These are phyloP conservation scores for human (Homo sapiens) DNA, from an alignment of 2,113 vertebrate species.

Conservation along the genomic window DNA sequence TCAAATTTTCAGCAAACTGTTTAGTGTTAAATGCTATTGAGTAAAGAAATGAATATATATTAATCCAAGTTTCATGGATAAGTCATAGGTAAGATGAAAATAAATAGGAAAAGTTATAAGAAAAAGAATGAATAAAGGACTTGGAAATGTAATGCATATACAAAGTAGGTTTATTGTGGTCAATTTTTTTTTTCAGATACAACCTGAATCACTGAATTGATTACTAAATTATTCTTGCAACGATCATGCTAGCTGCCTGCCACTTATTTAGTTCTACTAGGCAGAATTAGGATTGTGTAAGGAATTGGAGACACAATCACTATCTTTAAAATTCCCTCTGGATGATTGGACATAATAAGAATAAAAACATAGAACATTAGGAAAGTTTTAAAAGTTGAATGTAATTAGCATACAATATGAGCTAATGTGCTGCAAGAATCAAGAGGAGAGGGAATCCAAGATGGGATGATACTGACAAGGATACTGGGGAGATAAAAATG, in stretches of 20 bases:
- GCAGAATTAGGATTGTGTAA: neutral
- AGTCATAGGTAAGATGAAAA: neutral
- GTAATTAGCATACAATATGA: neutral
- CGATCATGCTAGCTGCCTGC: neutral
- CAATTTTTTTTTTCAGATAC: neutral
- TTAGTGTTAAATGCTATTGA: neutral
- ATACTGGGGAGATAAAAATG: neutral
- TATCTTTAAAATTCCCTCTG: neutral
- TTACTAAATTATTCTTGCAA: neutral
- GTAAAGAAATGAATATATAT: neutral
- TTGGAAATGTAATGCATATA: neutral
- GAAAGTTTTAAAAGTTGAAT: neutral
- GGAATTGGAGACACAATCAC: neutral
- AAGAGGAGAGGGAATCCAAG: neutral
- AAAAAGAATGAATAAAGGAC: neutral
- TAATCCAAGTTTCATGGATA: neutral
- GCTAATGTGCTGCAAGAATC: neutral
- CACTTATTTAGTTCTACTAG: neutral
- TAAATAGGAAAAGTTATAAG: neutral
- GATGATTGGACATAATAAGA: neutral
- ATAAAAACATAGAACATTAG: neutral
- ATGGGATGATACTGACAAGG: neutral
- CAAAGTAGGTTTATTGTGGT: neutral
- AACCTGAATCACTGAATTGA: too few relatives aligned
- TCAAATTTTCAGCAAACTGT: neutral